Evolutionary conservation across 2,888 invertebrate species (phyloP), one percentile per base, ranked within the genome.

Genomic region (Drosophila limbata): DNA sequence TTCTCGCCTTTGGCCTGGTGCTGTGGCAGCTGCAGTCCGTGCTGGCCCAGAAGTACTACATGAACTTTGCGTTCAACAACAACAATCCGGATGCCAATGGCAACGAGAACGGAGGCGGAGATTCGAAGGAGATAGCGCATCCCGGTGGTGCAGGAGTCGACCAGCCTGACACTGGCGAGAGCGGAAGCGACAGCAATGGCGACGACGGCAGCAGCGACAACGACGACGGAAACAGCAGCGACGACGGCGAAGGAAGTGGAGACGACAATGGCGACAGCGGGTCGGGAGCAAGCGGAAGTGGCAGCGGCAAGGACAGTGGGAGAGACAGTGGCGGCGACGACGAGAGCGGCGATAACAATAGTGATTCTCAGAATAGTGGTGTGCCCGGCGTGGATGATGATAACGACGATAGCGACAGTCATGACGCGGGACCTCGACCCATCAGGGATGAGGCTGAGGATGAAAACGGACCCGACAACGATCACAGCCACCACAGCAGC

Each of bases 41-140:
- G 35, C 17, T 64, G 51, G 80, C 57, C 55, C 84, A 84, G 31
- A 87, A 81, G 67, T 87, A 85, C 57, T 87, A 87, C 25, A 84
- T 79, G 84, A 89, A 87, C 21, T 89, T 88, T 52, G 81, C 84
- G 8, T 84, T 85, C 61, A 86, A 85, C 63, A 88, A 84, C 50
- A 89, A 79, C 56, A 89, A 79, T 73, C 73, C 79, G 33, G 52
- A 77, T 37, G 73, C 42, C 21, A 55, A 55, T n/a, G 56, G n/a
- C 8, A 48, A 40, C 11, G 10, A 1, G 10, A 13, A 10, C 9
- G 55, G 9, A 9, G 19, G 13, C 10, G 28, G 28, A 6, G 42
- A 17, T 9, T 31, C 52, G 15, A 11, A 50, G 35, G 19, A 21
- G 4, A 6, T 1, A n/a, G 25, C 13, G n/a, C 9, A 8, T 1